Base-by-base conservation (phyloP, 2,888 invertebrate genomes). In the Brachypalpus laphriformis region DNA sequence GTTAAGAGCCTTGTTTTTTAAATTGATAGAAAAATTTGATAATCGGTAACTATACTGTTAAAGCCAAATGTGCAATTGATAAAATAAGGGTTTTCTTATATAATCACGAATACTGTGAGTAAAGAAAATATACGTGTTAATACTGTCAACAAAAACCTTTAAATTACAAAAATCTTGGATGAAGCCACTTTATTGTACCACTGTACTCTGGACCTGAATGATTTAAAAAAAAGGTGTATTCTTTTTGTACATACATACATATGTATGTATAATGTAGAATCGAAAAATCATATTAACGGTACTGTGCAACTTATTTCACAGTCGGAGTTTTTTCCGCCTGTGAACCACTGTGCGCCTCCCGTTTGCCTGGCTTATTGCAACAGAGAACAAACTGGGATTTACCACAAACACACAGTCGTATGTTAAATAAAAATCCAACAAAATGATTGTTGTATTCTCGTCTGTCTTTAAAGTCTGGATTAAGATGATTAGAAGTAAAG, bases 161-260 rank as follows among this genome's bases (percentile, higher is more conserved):
- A 49, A 49, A 49, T 22, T 11, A 22, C 49, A 11, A 22, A 49
- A 49, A 49, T 49, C 49, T 49, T 49, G 49, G 22, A 49, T 22
- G 22, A n/a, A 49, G 25, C 25, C 25, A 25, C 25, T 25, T 25
- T 25, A 5, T 25, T 3, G 2, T 25, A 25, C n/a, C n/a, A 25
- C 25, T 25, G 25, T 25, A 25, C 25, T 25, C 25, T 25, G 5
- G 25, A 25, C 25, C 5, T 5, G 5, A 25, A 25, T 25, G 25
- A 25, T 25, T 25, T n/a, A n/a, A n/a, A n/a, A n/a, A n/a, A n/a
- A n/a, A n/a, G n/a, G n/a, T n/a, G n/a, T n/a, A n/a, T n/a, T n/a
- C n/a, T n/a, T n/a, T n/a, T n/a, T n/a, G n/a, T n/a, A n/a, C n/a
- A n/a, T n/a, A n/a, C n/a, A n/a, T n/a, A n/a, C n/a, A n/a, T n/a